Evolutionary conservation across 2,113 vertebrate species (phyloP).

Genomic region (Machaerirhynchus nigripectus): DNA sequence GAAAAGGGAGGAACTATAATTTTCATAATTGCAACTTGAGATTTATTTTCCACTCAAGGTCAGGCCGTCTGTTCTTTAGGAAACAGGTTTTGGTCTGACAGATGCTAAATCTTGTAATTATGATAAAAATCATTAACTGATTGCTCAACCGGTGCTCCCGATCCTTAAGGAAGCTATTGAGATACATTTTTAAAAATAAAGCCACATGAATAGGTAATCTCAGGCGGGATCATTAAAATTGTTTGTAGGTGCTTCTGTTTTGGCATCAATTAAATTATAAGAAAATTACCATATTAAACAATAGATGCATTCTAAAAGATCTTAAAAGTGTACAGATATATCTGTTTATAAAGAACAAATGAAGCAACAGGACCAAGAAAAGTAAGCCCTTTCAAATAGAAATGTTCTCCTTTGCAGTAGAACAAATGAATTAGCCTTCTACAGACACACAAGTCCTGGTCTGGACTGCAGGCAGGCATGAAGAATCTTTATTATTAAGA

Average conservation of each 20-base stretch:
- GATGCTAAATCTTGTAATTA: conserved; percentile 44
- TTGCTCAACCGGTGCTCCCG: background rate
- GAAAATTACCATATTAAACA: background rate
- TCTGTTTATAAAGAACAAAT: background rate
- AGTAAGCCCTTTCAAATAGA: background rate
- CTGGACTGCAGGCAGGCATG: background rate
- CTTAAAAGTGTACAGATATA: background rate
- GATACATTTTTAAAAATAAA: background rate
- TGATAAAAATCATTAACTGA: conserved; percentile 54
- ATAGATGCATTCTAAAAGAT: background rate
- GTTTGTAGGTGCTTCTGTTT: background rate
- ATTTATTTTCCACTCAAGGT: conserved; percentile 61
- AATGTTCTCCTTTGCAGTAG: background rate
- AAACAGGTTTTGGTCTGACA: conserved; percentile 38
- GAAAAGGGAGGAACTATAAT: conserved; percentile 47
- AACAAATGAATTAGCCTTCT: background rate
- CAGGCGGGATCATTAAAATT: background rate
- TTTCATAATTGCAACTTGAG: conserved; percentile 11
- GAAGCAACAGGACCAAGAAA: background rate
- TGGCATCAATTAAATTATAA: background rate
- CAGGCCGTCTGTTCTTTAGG: conserved; percentile 34
- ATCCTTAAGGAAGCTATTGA: conserved; percentile 16
- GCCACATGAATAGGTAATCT: background rate
- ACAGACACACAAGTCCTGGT: background rate
- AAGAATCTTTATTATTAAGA: background rate